Conservation (phyloP, 2,888 invertebrate species). For the Leuctra nigra region DNA sequence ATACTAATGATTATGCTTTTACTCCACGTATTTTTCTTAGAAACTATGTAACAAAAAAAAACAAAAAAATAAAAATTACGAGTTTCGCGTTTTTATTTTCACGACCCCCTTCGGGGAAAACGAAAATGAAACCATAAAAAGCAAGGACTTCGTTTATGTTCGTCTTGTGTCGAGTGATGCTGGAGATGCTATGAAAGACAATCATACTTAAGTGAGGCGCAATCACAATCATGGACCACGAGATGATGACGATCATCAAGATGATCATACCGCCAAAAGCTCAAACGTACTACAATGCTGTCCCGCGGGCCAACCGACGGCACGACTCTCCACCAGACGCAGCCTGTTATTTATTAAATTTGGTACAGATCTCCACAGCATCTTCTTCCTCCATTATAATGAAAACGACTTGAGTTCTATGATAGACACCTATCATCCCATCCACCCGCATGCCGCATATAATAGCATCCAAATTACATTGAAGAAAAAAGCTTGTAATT, state of each 20-base stretch:
- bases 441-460: background rate
- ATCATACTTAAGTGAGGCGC: conserved; percentile 6
- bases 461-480: background rate
- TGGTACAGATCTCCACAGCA: background rate
- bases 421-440: background rate
- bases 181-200: background rate
- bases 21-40: background rate
- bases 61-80: background rate
- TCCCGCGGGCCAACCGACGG: background rate
- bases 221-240: background rate
- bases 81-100: background rate
- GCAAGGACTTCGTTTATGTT: background rate
- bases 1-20: background rate
- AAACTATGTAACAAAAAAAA: background rate
- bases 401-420: background rate
- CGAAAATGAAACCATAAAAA: conserved; percentile 1
- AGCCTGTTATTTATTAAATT: background rate
- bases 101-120: conserved; percentile 4
- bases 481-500: background rate
- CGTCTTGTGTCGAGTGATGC: too few relatives aligned
- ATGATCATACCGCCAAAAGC: background rate
- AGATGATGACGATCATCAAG: background rate
- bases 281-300: background rate
- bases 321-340: background rate
- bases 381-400: background rate